Conservation (phyloP, 2,888 invertebrate genomes). For the Sepiola atlantica region DNA sequence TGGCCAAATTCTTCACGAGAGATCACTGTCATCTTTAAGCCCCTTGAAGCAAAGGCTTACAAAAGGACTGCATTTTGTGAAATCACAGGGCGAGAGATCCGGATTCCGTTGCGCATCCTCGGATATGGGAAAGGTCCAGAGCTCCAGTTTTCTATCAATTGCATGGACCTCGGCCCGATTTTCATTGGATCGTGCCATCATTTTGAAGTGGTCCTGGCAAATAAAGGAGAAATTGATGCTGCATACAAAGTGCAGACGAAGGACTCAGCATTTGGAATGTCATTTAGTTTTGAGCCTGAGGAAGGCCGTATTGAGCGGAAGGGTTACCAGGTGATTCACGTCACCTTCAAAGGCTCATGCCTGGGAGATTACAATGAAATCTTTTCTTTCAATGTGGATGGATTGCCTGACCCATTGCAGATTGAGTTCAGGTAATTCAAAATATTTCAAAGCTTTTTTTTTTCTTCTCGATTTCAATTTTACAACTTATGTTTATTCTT, state of each 20-base stretch:
- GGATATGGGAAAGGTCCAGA: conserved; percentile 75
- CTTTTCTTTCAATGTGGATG: conserved; percentile 73
- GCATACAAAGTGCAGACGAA: conserved; percentile 70
- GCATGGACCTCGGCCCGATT: conserved; percentile 74
- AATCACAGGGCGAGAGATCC: conserved; percentile 73
- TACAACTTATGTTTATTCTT: not conserved
- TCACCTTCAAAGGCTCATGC: conserved; percentile 70
- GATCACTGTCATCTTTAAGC: conserved; percentile 73
- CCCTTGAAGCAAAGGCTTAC: conserved; percentile 72
- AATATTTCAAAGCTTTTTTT: not conserved
- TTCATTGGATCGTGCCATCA: conserved; percentile 73
- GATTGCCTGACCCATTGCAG: conserved; percentile 67
- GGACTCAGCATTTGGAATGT: conserved; percentile 70
- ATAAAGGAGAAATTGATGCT: conserved; percentile 75
- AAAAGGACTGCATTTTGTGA: conserved; percentile 74
- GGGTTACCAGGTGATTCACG: conserved; percentile 73
- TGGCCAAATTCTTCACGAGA: conserved; percentile 74
- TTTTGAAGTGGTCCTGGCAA: conserved; percentile 74
- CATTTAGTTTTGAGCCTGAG: conserved; percentile 73
- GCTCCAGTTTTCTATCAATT: conserved; percentile 72
- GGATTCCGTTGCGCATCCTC: conserved; percentile 72
- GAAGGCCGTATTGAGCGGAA: conserved; percentile 74
- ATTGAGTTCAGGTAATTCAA: conserved; percentile 68
- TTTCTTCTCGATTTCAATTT: not conserved
- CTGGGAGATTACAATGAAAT: conserved; percentile 74